Percentiles rank a stretch among this genome's conserved stretches.
Evolutionary conservation across 2,797 vertebrate species (phyloP).

Genomic region (Chaetophractus vellerosus): DNA sequence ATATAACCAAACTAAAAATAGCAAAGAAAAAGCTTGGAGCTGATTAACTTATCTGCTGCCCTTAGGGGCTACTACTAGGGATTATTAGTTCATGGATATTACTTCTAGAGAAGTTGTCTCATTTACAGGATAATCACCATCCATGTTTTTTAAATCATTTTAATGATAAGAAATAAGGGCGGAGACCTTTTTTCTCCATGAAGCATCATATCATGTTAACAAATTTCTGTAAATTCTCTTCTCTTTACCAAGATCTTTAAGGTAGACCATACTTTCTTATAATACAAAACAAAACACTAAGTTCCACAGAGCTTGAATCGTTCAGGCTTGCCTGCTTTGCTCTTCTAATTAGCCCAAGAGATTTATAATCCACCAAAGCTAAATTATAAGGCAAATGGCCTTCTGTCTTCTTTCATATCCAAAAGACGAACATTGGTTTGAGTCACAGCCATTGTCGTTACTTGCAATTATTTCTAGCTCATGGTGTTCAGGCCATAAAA

Average conservation of each 20-base stretch:
- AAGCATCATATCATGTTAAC: constrained; percentile 31
- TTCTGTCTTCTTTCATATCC: constrained; percentile 44
- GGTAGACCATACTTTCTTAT: neutral
- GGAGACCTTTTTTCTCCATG: neutral
- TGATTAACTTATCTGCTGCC: constrained; percentile 7
- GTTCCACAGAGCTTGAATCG: neutral
- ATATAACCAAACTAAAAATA: constrained; percentile 39
- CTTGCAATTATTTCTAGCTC: constrained; percentile 65
- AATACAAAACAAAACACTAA: neutral
- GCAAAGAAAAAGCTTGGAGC: constrained; percentile 21
- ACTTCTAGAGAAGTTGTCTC: neutral
- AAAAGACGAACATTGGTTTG: constrained; percentile 4
- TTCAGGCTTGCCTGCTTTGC: neutral
- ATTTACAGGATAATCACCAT: neutral
- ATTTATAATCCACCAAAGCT: constrained; percentile 55
- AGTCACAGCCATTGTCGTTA: neutral
- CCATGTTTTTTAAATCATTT: constrained; percentile 20
- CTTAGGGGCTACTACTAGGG: neutral
- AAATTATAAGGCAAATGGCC: constrained; percentile 23
- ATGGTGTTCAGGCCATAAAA: constrained; percentile 32
- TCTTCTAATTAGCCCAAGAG: constrained; percentile 50
- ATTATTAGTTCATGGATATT: neutral
- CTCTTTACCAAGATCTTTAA: constrained; percentile 50
- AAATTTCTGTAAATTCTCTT: constrained; percentile 38
- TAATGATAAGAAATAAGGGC: constrained; percentile 36